Percentiles rank a stretch among this genome's conserved stretches.
Conservation (phyloP, 2,797 vertebrate species). For the Myotis myotis region DNA sequence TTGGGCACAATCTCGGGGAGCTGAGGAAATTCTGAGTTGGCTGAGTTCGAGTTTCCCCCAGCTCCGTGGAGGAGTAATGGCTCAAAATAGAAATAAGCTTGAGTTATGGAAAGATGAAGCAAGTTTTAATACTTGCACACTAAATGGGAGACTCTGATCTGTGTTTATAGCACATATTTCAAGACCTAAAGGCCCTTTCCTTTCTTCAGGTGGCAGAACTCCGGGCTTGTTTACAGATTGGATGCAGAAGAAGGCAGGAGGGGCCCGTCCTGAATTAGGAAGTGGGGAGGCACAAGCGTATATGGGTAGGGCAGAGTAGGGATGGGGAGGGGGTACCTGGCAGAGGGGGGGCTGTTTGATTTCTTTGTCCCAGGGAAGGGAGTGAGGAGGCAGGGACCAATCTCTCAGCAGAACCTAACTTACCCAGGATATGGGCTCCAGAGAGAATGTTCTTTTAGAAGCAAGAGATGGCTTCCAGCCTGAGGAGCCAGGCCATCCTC, state of each 20-base stretch:
- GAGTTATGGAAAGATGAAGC: background rate
- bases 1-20: background rate
- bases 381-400: background rate
- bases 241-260: background rate
- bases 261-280: background rate
- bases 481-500: background rate
- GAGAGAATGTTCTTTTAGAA: background rate
- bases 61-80: background rate
- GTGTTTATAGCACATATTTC: fast-evolving
- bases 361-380: background rate
- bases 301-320: background rate
- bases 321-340: fast-evolving
- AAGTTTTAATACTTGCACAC: background rate
- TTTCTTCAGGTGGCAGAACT: background rate
- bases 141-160: fast-evolving
- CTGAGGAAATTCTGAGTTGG: background rate
- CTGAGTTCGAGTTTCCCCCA: background rate
- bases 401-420: background rate
- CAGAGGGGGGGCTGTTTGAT: background rate
- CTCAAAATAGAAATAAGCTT: background rate
- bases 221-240: background rate
- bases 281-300: background rate
- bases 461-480: background rate
- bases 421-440: background rate
- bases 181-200: background rate